phyloP scores from a whole-genome alignment of 1,140 invertebrate genomes.

The Drosophila nasuta region DNA sequence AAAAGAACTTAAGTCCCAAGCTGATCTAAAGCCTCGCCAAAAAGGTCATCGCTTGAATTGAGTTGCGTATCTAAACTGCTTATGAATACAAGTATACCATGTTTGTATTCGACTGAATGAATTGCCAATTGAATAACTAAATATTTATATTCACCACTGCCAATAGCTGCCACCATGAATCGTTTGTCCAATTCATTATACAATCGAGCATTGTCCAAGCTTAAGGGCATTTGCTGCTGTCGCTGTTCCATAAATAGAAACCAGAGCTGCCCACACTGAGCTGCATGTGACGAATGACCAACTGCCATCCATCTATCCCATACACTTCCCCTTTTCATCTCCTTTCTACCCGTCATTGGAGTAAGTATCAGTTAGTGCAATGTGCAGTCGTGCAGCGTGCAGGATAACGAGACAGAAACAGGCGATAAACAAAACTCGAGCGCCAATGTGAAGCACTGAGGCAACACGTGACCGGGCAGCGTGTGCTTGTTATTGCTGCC shows the following conservation, averaged over 20 bases:
- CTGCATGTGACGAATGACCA: constrained; percentile 43
- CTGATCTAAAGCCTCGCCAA: background rate
- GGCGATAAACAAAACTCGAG: too few relatives aligned
- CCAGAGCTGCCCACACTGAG: constrained; percentile 34
- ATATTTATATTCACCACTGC: constrained; percentile 18
- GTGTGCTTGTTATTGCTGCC: constrained; percentile 27
- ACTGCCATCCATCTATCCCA: background rate
- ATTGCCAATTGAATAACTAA: constrained; percentile 8
- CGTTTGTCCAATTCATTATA: constrained; percentile 14
- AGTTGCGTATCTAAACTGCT: background rate
- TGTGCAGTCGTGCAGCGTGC: constrained; percentile 36
- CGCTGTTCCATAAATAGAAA: constrained; percentile 37
- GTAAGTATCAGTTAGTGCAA: constrained; percentile 27
- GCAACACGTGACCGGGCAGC: constrained; percentile 56
- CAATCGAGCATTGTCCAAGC: constrained; percentile 17
- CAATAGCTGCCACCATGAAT: constrained; percentile 11
- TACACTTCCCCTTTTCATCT: background rate
- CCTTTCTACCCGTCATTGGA: background rate
- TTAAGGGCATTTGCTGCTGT: background rate
- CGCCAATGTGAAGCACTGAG: background rate
- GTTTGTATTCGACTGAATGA: background rate
- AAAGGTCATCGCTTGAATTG: background rate
- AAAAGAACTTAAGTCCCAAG: background rate
- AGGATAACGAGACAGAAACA: constrained; percentile 27
- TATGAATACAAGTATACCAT: background rate